Conservation (phyloP, 2,113 vertebrate genomes). For the Synodontis membranacea region DNA sequence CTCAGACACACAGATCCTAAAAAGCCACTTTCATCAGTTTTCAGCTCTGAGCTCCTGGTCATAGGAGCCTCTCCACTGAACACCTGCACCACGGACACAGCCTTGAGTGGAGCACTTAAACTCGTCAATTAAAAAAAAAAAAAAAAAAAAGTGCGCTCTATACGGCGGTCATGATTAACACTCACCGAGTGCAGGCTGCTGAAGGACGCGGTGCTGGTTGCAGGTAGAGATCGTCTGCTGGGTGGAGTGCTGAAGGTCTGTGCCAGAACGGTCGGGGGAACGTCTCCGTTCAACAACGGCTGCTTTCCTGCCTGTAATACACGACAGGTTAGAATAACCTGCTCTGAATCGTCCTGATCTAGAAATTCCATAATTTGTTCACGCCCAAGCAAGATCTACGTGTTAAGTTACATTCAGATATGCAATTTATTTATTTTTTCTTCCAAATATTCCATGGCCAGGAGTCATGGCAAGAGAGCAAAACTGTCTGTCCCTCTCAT, state of each 20-base stretch:
- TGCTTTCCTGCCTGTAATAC: slow-evolving; percentile 52
- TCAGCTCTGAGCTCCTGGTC: slow-evolving; percentile 76
- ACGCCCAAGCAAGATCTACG: background rate
- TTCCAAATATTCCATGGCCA: too few species aligned
- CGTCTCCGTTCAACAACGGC: slow-evolving; percentile 57
- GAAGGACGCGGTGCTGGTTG: slow-evolving; percentile 76
- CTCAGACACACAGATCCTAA: slow-evolving; percentile 72
- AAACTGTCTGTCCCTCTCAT: background rate
- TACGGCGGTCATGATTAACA: slow-evolving; percentile 35
- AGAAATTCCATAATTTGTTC: background rate
- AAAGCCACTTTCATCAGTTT: slow-evolving; percentile 71
- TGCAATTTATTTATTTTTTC: too few species aligned
- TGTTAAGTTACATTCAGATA: background rate
- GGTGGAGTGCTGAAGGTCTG: slow-evolving; percentile 79
- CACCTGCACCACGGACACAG: slow-evolving; percentile 68
- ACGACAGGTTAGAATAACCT: background rate
- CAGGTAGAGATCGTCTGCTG: slow-evolving; percentile 68
- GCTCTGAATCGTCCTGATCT: background rate
- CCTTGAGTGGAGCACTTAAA: background rate
- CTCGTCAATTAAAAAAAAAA: too few species aligned
- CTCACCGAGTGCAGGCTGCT: slow-evolving; percentile 85
- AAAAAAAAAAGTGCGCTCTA: too few species aligned
- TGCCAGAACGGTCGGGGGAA: slow-evolving; percentile 60
- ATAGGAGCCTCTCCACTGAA: slow-evolving; percentile 82
- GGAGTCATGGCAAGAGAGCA: background rate